Percentiles rank a stretch among this genome's conserved stretches.
These are phyloP conservation scores for Drosophila sulfurigaster DNA, from an alignment of 1,140 invertebrate species.

Conservation along the genomic window DNA sequence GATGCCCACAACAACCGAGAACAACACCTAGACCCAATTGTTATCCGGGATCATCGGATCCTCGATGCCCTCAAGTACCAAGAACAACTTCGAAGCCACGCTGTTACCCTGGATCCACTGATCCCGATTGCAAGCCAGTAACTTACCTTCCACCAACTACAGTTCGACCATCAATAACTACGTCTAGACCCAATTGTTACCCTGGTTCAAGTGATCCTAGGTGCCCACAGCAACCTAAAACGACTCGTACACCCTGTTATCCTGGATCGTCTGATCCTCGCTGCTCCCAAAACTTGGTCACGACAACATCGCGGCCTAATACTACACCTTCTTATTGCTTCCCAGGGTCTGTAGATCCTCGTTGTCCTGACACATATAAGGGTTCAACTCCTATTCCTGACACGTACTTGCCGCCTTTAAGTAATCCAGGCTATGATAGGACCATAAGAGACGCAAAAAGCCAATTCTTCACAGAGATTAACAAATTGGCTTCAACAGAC, in stretches of 20 bases:
- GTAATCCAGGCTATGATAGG: slow-evolving; percentile 68
- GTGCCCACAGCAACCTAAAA: slow-evolving; percentile 70
- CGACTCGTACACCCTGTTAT: slow-evolving; percentile 55
- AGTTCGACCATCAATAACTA: slow-evolving; percentile 43
- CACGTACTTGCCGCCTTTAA: slow-evolving; percentile 86
- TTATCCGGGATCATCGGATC: slow-evolving; percentile 84
- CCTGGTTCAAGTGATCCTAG: slow-evolving; percentile 85
- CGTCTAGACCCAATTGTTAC: slow-evolving; percentile 81
- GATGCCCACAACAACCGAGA: slow-evolving; percentile 4
- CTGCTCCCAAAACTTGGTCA: slow-evolving; percentile 32
- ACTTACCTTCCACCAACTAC: slow-evolving; percentile 58
- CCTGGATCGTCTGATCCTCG: slow-evolving; percentile 60
- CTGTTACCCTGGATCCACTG: slow-evolving; percentile 84
- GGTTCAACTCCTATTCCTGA: slow-evolving; percentile 86
- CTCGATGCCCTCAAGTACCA: slow-evolving; percentile 72
- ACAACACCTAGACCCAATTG: slow-evolving; percentile 26
- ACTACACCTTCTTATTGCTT: slow-evolving; percentile 86
- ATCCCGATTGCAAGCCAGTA: slow-evolving; percentile 85
- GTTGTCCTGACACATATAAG: slow-evolving; percentile 86
- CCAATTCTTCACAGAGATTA: slow-evolving; percentile 71
- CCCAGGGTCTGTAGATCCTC: slow-evolving; percentile 87
- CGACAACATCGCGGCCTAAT: slow-evolving; percentile 42
- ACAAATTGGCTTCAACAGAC: slow-evolving; percentile 63
- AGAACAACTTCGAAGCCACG: slow-evolving; percentile 57
- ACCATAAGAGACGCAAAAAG: slow-evolving; percentile 67